Evolutionary conservation across 37 sponge, comb jelly and placozoan species (phyloP), one percentile per base, ranked within the genome.

Genomic region (Aphrocallistes beatrix): DNA sequence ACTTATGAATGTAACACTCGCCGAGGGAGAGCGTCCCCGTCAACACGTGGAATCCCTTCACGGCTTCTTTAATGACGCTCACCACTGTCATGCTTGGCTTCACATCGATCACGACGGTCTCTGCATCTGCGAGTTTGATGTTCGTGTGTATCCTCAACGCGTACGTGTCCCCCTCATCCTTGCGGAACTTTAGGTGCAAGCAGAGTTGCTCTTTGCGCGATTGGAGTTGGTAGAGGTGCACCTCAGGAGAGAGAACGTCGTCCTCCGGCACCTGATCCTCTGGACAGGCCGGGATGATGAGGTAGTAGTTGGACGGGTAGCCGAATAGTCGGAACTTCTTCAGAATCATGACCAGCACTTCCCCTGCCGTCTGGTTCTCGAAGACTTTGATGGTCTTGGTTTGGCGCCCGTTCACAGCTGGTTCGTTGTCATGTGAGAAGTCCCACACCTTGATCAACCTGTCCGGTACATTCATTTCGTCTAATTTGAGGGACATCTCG

Each of bases 281-380:
- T 19, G 75, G 75, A 13, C 75, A 25, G 34, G 75, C 75, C 10
- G 75, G 75, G 8, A 60, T 60, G n/a, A 60, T 30, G 10, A 60
- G n/a, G n/a, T 60, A 60, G 75, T 25, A 60, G 8, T 60, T 60
- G 8, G 75, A 21, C 6, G 75, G 75, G 75, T 60, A 60, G 3
- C 75, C 75, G 34, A 47, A 81, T 21, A 86, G 37, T 1, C 81
- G n/a, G 81, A 86, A 38, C 25, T 86, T 81, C 75, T 86, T 86
- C 9, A 86, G 37, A 21, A 81, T 82, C 37, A 86, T 36, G n/a
- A 3, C 16, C 86, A 94, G 37, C 0, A 91, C 40, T 47, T 94
- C 90, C 0, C 83, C 47, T 28, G 89, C 88, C 1, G 84, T 88
- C 82, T 81, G 87, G 21, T 85, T 86, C 82, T 87, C 86, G 75